Percentiles rank a stretch among this genome's conserved stretches.
Evolutionary conservation across 2,797 vertebrate species (phyloP).

Genomic region (Morelia viridis): DNA sequence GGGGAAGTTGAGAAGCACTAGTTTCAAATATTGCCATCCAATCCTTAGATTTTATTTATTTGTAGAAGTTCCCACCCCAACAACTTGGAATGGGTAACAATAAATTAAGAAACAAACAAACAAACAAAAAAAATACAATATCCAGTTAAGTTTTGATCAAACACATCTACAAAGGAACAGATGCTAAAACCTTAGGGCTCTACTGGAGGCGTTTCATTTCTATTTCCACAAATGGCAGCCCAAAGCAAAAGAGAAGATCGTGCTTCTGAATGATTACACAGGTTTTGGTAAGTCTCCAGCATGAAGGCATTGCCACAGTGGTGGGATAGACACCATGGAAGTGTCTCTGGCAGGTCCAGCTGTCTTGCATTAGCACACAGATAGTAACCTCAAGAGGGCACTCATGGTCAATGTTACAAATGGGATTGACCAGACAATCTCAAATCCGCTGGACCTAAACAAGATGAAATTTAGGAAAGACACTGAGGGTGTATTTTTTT

Average conservation of each 20-base stretch:
- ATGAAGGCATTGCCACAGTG: neutral
- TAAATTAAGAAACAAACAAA: conserved; percentile 42
- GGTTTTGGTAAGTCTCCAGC: neutral
- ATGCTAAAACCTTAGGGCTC: conserved; percentile 5
- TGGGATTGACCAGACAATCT: neutral
- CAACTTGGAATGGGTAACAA: conserved; percentile 40
- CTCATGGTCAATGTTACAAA: neutral
- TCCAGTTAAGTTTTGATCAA: conserved; percentile 29
- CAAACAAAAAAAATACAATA: conserved; percentile 32
- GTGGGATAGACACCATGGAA: neutral
- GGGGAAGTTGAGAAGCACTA: conserved; percentile 1
- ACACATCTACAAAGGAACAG: conserved; percentile 35
- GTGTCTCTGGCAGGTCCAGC: neutral
- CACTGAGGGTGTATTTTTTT: neutral
- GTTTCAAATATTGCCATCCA: conserved; percentile 33
- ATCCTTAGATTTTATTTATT: conserved; percentile 41
- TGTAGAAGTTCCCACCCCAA: conserved; percentile 30
- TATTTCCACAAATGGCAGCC: conserved; percentile 1
- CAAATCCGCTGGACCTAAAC: conserved; percentile 13
- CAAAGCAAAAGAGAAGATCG: neutral
- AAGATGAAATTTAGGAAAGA: conserved; percentile 43
- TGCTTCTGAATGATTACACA: neutral
- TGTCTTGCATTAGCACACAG: neutral
- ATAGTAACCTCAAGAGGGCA: conserved; percentile 7
- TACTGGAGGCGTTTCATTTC: neutral